Percentiles rank a stretch among this genome's conserved stretches.
Conservation (phyloP, 2,797 vertebrate genomes). For the Okamejei kenojei region DNA sequence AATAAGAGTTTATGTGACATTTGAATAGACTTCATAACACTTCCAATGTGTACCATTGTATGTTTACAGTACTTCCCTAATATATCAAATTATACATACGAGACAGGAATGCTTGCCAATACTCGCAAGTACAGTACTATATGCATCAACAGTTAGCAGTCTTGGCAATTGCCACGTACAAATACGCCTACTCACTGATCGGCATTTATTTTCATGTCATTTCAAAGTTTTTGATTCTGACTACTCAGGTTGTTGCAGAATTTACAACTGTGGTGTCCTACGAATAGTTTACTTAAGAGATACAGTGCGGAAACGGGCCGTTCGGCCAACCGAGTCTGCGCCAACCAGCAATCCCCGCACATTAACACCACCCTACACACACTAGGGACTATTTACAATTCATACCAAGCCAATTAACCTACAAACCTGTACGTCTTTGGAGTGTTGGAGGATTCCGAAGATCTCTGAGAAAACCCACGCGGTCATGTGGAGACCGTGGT, state of each 20-base stretch:
- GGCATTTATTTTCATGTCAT: conserved; percentile 27
- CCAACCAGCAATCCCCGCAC: too few species aligned
- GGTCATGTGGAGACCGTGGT: too few species aligned
- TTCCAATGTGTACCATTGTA: not conserved
- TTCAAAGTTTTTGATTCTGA: conserved; percentile 27
- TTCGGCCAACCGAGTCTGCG: too few species aligned
- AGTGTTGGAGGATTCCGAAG: too few species aligned
- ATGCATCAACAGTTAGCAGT: not conserved
- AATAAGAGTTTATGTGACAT: conserved; percentile 14
- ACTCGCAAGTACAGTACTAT: conserved; percentile 5
- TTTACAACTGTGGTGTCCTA: not conserved
- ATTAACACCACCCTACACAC: too few species aligned
- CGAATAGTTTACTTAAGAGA: too few species aligned
- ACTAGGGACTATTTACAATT: too few species aligned
- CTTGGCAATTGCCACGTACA: conserved; percentile 1
- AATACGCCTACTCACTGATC: not conserved
- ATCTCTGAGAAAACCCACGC: too few species aligned
- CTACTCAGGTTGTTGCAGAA: not conserved
- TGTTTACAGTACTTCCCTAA: conserved; percentile 12
- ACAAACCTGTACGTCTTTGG: too few species aligned
- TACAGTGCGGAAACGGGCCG: too few species aligned
- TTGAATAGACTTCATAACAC: not conserved
- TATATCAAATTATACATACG: conserved; percentile 5
- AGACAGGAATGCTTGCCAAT: conserved; percentile 16
- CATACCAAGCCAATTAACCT: too few species aligned